Conservation (phyloP, 2,888 invertebrate genomes). For the Plusia festucae region DNA sequence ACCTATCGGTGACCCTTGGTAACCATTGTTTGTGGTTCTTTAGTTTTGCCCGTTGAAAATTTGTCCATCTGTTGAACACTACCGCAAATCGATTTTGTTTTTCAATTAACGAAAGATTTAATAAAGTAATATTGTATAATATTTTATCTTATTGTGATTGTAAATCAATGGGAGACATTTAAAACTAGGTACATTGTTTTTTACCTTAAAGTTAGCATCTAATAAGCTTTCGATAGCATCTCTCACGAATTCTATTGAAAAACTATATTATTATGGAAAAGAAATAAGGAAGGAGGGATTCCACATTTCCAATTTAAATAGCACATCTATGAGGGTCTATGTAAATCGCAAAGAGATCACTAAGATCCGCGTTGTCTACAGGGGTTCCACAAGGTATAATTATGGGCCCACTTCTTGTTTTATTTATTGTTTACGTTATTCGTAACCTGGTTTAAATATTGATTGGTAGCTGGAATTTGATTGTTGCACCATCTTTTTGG, state of each 20-base stretch:
- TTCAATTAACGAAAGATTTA: background rate
- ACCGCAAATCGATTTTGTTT: background rate
- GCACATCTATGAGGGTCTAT: background rate
- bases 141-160: too few relatives aligned
- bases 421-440: conserved; percentile 4
- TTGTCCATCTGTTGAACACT: background rate
- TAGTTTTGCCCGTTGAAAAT: conserved; percentile 23
- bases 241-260: background rate
- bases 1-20: conserved; percentile 18
- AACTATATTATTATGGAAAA: background rate
- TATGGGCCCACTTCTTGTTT: background rate
- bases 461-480: background rate
- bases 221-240: background rate
- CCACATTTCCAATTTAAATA: background rate
- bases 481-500: background rate
- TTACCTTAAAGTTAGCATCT: background rate
- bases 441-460: background rate
- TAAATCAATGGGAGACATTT: too few relatives aligned
- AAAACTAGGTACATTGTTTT: background rate
- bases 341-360: background rate
- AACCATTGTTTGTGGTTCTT: conserved; percentile 36
- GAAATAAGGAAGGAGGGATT: background rate
- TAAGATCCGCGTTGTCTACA: background rate
- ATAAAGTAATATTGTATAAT: too few relatives aligned
- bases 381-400: conserved; percentile 1